Evolutionary conservation across 2,113 vertebrate genomes (phyloP).

Genomic region (western clawed frog (Xenopus tropicalis)): UCB_Xtro_10.0 CM004444.2:40332501-40333000

Average conservation of each 20-base stretch:
- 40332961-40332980: too few species aligned
- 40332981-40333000: too few species aligned
- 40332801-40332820: too few species aligned
- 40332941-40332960: too few species aligned
- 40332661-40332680: neutral
- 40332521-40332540: neutral
- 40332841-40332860: too few species aligned
- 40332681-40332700: neutral
- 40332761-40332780: neutral
- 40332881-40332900: too few species aligned
- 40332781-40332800: too few species aligned
- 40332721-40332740: neutral
- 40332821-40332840: too few species aligned
- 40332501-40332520: neutral
- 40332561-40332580: neutral
- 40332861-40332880: too few species aligned
- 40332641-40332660: neutral
- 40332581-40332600: slow-evolving; percentile 1
- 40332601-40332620: neutral
- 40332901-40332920: too few species aligned
- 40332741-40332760: neutral
- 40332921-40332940: too few species aligned
- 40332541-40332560: neutral
- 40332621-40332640: neutral
- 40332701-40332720: neutral